Evolutionary conservation across 2,113 vertebrate species (phyloP).

Genomic region (Campylomormyrus tamandua): DNA sequence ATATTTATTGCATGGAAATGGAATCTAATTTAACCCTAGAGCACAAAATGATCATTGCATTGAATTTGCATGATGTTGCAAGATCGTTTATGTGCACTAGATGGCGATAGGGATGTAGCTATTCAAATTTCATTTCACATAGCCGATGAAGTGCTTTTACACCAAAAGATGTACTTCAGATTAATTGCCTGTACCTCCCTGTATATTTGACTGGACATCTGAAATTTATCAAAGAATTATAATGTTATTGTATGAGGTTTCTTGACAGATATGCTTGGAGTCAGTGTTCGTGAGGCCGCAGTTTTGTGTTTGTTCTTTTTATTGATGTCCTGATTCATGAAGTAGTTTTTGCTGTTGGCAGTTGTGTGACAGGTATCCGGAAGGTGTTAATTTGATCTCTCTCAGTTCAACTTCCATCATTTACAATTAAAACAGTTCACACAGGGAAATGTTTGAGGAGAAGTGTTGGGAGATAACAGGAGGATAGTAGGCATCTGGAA

Average conservation of each 20-base stretch:
- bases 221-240: neutral
- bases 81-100: neutral
- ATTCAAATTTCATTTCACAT: neutral
- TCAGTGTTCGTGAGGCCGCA: neutral
- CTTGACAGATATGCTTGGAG: neutral
- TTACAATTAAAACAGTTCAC: slow-evolving; percentile 12
- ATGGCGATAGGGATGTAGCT: neutral
- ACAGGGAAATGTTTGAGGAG: slow-evolving; percentile 1
- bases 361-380: neutral
- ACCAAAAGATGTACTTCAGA: neutral
- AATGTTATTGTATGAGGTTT: neutral
- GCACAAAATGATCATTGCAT: neutral
- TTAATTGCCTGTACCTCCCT: neutral
- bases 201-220: neutral
- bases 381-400: slow-evolving; percentile 9
- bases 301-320: neutral
- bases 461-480: slow-evolving; percentile 10
- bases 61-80: neutral
- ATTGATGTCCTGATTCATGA: neutral
- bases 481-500: slow-evolving; percentile 14
- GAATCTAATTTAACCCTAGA: neutral
- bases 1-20: neutral
- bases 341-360: neutral
- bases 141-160: neutral
- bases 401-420: neutral